Evolutionary conservation across 2,113 vertebrate genomes (phyloP), one percentile per base, ranked within the genome.

Genomic region (Carassius auratus): DNA sequence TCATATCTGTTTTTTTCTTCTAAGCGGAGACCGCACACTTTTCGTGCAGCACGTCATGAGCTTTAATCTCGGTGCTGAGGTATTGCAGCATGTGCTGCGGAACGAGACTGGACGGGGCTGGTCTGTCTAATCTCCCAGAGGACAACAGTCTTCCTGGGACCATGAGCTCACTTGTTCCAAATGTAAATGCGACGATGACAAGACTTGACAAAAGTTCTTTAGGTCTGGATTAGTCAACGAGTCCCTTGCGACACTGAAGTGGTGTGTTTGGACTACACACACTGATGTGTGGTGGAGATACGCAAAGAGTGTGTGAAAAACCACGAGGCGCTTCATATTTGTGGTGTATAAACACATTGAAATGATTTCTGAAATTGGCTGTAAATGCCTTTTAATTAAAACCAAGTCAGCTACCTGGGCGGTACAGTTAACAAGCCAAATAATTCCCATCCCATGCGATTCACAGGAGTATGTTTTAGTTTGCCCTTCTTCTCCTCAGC

Each of bases 401-500:
- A 48, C n/a, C 78, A 81, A 66, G 61, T 12, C n/a, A 8, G 42
- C 78, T 81, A 81, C 78, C 59, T 81, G 23, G 78, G 78, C n/a
- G 42, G 78, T 81, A 17, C 8, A 19, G 36, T 81, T 81, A 81
- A 66, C 68, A 74, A 73, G 79, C 23, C 0, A 50, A 68, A 81
- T 45, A 21, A 62, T 62, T 14, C 2, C 12, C 59, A 17, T 62
- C 57, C 57, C 62, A 50, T 23, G 79, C 6, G 42, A 66, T 81
- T 66, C 78, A 68, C 61, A 26, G 61, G 14, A 45, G 78, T 8
- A 17, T 64, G 48, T 68, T 66, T 13, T 55, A 52, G 48, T 33
- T 55, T 4, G 4, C 76, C 69, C 87, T 84, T 81, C 76, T 77
- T 87, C 88, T 88, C 84, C 86, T 78, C 71, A 26, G 85, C 90